phyloP scores from a whole-genome alignment of 2,113 vertebrate species.

The Gadus chalcogrammus region DNA sequence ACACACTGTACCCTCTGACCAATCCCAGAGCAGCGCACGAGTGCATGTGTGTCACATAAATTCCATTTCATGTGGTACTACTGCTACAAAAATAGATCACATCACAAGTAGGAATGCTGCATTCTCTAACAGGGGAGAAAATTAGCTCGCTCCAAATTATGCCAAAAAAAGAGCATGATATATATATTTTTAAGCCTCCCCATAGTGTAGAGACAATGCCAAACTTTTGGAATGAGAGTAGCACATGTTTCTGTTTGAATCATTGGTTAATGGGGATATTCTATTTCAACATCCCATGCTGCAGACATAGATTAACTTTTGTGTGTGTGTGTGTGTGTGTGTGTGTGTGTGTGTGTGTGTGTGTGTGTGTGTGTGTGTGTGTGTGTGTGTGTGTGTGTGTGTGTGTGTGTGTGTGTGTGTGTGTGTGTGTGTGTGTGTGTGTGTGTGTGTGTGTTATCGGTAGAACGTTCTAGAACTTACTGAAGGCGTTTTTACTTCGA shows the following conservation, averaged over 20 bases:
- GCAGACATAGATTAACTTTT: too few species aligned
- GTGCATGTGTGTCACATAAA: constrained; percentile 61
- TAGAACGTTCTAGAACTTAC: too few species aligned
- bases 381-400: too few species aligned
- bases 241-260: constrained; percentile 79
- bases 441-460: too few species aligned
- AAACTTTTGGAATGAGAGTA: constrained; percentile 68
- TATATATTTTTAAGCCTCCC: constrained; percentile 73
- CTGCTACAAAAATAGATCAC: constrained; percentile 72
- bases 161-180: constrained; percentile 65
- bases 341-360: too few species aligned
- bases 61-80: constrained; percentile 64
- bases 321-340: too few species aligned
- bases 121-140: constrained; percentile 69
- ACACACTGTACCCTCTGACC: constrained; percentile 18
- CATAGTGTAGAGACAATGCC: constrained; percentile 71
- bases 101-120: constrained; percentile 75
- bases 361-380: too few species aligned
- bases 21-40: constrained; percentile 13
- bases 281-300: constrained; percentile 35
- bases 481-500: too few species aligned
- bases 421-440: too few species aligned
- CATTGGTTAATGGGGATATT: constrained; percentile 63
- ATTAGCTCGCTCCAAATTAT: constrained; percentile 77
- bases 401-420: too few species aligned